Percentiles rank a stretch among this genome's conserved stretches.
These are phyloP conservation scores for Aix galericulata DNA, from an alignment of 2,113 vertebrate genomes.

Conservation along the genomic window DNA sequence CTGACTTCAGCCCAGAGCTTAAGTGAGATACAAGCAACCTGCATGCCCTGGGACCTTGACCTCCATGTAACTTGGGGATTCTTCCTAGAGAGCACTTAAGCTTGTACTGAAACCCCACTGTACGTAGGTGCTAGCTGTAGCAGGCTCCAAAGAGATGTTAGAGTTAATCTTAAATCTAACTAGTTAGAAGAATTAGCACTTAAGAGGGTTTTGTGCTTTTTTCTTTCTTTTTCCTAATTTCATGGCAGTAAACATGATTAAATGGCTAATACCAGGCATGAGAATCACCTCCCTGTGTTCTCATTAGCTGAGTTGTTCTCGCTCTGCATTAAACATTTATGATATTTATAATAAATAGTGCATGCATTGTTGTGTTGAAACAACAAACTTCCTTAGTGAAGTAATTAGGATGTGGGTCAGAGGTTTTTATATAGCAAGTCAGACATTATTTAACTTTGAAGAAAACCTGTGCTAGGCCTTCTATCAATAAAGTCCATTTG, in stretches of 20 bases:
- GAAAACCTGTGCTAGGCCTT: not conserved
- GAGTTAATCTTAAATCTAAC: not conserved
- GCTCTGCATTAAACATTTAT: not conserved
- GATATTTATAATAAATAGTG: not conserved
- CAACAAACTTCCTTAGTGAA: not conserved
- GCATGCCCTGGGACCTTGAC: not conserved
- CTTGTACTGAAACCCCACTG: not conserved
- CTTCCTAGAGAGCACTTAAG: not conserved
- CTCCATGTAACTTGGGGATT: not conserved
- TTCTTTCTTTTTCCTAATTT: not conserved
- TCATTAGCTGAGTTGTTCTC: not conserved
- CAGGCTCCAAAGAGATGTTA: not conserved
- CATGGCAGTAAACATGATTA: not conserved
- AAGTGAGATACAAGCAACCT: not conserved
- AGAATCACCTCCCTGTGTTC: not conserved
- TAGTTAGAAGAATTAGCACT: not conserved
- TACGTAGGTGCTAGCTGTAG: not conserved
- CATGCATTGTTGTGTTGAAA: not conserved
- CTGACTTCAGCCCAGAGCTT: not conserved
- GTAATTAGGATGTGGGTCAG: constrained; percentile 16
- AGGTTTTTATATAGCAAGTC: constrained; percentile 12
- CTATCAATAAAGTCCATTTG: constrained; percentile 37
- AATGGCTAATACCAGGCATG: not conserved
- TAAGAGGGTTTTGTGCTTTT: not conserved
- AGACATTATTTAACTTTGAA: constrained; percentile 27